Base-by-base conservation (phyloP, 1,140 invertebrate species). In the Pseudomyrmex cubaensis region DNA sequence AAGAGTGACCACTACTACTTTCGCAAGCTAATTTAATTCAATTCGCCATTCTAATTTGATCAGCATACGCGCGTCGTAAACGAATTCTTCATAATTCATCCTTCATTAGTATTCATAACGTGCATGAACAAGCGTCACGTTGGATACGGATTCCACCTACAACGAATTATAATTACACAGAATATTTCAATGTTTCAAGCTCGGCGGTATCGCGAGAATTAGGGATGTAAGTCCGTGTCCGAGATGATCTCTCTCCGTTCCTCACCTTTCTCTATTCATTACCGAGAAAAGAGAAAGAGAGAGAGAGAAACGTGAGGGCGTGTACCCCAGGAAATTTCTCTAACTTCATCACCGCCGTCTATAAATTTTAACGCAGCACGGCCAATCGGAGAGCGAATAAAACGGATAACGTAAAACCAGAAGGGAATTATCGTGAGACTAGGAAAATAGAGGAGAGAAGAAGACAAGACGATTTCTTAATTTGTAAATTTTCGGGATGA, bases 361-460 rank as follows among this genome's bases (percentile, higher is more conserved):
- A 80, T 82, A 82, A 84, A 82, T 82, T 84, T 84, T 72, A 84
- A 63, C 44, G 69, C 2, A 3, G 44, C 48, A 15, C 66, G 52
- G 50, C 76, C 76, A 84, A 84, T 84, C 61, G 25, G 10, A 44
- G 22, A 7, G 12, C 66, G 50, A 72, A 17, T 44, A 22, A 56
- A 82, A 84, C 44, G 76, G 64, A 67, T 9, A 62, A 70, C 52
- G 8, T 66, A 66, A 82, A 82, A 48, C 67, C 4, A 25, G 17
- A 56, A 62, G n/a, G 10, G 54, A 80, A 72, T 84, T 57, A 84
- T 84, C 22, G 20, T 50, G 44, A 50, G 17, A 46, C 15, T 12
- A 61, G n/a, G 54, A 64, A 80, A 10, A 54, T 35, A 35, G 0
- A n/a, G 44, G n/a, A 63, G 15, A 62, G 2, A 25, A 17, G 13